These are phyloP conservation scores for Apodemia zela DNA, from an alignment of 2,888 invertebrate species.

Conservation along the genomic window DNA sequence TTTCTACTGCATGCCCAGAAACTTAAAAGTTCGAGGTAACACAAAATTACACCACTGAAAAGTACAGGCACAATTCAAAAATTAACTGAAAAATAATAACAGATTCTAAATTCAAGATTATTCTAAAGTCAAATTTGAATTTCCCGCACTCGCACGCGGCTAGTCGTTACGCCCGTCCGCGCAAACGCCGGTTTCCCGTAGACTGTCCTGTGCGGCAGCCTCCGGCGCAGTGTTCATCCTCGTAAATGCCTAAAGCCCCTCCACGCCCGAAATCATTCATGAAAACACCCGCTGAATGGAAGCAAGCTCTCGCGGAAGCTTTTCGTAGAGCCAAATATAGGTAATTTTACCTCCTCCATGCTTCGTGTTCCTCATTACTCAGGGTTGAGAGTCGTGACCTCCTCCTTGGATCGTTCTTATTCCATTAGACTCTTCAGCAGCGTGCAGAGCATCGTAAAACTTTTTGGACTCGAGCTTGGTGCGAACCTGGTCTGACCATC, in stretches of 20 bases:
- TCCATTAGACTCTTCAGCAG: too few species aligned
- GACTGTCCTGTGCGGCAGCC: constrained; percentile 47
- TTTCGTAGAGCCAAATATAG: constrained; percentile 15
- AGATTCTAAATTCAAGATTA: constrained; percentile 16
- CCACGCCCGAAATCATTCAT: constrained; percentile 61
- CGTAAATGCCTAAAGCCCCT: constrained; percentile 41
- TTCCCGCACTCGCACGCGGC: constrained; percentile 52
- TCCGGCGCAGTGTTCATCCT: constrained; percentile 51
- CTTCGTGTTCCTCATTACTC: too few species aligned
- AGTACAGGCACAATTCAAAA: constrained; percentile 42
- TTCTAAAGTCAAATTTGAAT: constrained; percentile 44
- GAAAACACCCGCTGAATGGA: constrained; percentile 59
- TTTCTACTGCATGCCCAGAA: constrained; percentile 63
- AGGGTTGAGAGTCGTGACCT: too few species aligned
- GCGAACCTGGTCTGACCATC: too few species aligned
- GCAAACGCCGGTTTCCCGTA: constrained; percentile 54
- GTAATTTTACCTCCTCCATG: not conserved
- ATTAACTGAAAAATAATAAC: constrained; percentile 34
- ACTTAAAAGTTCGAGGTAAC: constrained; percentile 41
- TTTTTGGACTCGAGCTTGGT: too few species aligned
- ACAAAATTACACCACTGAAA: constrained; percentile 50
- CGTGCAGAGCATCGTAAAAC: too few species aligned
- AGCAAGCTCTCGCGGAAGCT: constrained; percentile 32
- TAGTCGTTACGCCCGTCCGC: constrained; percentile 39
- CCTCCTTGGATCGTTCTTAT: too few species aligned